Evolutionary conservation across 2,797 vertebrate species (phyloP).

Genomic region (Gastrophryne carolinensis): DNA sequence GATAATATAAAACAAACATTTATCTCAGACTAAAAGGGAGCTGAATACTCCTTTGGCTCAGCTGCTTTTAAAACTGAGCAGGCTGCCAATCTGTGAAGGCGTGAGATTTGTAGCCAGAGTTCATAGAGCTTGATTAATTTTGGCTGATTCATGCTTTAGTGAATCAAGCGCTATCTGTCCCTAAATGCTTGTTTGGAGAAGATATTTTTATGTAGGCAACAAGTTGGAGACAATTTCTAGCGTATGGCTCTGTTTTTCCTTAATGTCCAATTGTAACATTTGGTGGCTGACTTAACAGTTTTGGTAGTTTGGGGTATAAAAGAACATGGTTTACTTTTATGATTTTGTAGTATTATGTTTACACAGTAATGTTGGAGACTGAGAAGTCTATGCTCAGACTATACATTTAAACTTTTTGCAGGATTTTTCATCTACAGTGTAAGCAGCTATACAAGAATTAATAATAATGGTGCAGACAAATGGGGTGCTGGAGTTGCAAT

Average conservation of each 20-base stretch:
- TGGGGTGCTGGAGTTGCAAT: too few relatives aligned
- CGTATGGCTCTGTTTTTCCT: constrained; percentile 27
- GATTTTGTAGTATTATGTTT: too few relatives aligned
- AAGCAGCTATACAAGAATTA: too few relatives aligned
- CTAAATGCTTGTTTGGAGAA: neutral
- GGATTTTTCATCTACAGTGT: too few relatives aligned
- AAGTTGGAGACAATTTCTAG: constrained; percentile 12
- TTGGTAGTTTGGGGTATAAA: neutral
- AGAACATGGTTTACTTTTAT: too few relatives aligned
- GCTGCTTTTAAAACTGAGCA: neutral
- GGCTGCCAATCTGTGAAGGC: constrained; percentile 12
- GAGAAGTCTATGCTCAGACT: too few relatives aligned
- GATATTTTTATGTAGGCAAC: constrained; percentile 13
- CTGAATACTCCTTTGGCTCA: neutral
- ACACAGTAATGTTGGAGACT: too few relatives aligned
- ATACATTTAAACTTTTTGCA: too few relatives aligned
- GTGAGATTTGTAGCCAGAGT: constrained; percentile 13
- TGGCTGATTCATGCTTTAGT: constrained; percentile 22
- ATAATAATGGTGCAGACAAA: too few relatives aligned
- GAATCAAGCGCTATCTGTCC: constrained; percentile 3
- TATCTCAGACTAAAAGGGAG: neutral
- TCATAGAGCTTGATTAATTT: constrained; percentile 13
- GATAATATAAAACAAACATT: neutral
- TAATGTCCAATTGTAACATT: constrained; percentile 3
- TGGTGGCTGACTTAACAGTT: constrained; percentile 15